A percentile compares a stretch with the other conserved stretches of the same genome.
Conservation (phyloP, 2,113 vertebrate genomes). For the Gambusia holbrooki region DNA sequence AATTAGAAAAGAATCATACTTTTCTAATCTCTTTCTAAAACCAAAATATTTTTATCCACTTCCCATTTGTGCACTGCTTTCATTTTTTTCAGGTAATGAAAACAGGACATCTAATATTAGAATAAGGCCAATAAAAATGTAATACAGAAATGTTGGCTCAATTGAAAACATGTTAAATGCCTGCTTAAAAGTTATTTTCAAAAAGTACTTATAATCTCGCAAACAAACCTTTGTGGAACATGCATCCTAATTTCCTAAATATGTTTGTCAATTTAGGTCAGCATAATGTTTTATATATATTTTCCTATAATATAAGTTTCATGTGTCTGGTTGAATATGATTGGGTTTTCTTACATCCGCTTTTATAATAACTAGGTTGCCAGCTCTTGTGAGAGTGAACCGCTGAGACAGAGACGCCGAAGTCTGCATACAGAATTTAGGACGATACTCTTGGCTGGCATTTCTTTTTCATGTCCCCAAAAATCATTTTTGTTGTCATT, state of each 20-base stretch:
- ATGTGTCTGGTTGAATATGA: not conserved
- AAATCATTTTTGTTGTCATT: not conserved
- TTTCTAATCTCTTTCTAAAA: too few species aligned
- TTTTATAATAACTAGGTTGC: not conserved
- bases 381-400: not conserved
- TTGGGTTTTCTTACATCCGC: not conserved
- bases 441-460: not conserved
- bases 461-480: not conserved
- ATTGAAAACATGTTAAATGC: not conserved
- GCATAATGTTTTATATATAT: too few species aligned
- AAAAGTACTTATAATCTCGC: not conserved
- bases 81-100: not conserved
- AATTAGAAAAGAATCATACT: too few species aligned
- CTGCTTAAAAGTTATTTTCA: not conserved
- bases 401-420: not conserved
- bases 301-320: not conserved
- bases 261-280: not conserved
- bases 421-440: not conserved
- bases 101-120: not conserved
- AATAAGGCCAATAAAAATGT: not conserved
- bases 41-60: too few species aligned
- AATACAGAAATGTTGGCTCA: not conserved
- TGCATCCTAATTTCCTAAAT: not conserved
- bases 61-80: too few species aligned
- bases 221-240: too few species aligned